Evolutionary conservation across 2,113 vertebrate species (phyloP).

Genomic region (Hypocryptadius cinnamomeus): DNA sequence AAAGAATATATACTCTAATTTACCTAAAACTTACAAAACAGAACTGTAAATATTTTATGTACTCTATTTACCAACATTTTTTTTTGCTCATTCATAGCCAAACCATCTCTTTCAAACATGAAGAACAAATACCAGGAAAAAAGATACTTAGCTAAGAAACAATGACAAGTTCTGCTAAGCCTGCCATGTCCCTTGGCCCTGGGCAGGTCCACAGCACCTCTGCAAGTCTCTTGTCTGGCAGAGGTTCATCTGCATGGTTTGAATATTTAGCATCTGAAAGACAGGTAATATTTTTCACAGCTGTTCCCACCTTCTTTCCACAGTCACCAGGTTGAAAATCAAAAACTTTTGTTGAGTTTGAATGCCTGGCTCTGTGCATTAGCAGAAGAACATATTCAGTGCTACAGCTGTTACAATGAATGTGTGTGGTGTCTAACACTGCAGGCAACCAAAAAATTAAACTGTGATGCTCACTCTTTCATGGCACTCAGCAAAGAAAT

Average conservation of each 20-base stretch:
- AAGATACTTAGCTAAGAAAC: neutral
- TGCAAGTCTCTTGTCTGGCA: neutral
- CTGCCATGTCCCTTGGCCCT: neutral
- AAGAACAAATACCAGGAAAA: neutral
- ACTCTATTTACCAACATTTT: no score
- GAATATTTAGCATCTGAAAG: neutral
- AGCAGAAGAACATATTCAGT: neutral
- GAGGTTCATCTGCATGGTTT: neutral
- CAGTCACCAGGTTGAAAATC: neutral
- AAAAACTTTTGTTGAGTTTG: neutral
- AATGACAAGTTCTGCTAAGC: neutral
- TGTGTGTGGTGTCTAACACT: no score
- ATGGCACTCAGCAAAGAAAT: neutral
- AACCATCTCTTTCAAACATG: neutral
- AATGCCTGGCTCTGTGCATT: rapidly evolving
- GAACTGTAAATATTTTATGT: neutral
- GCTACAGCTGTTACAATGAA: neutral
- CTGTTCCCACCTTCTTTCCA: neutral
- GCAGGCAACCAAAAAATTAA: neutral
- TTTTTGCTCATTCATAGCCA: neutral
- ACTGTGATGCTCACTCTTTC: neutral
- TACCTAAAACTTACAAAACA: neutral
- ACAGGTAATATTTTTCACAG: neutral
- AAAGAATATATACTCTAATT: neutral
- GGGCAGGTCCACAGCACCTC: neutral